These are phyloP conservation scores for Centruroides vittatus DNA, from an alignment of 1,140 invertebrate species.

Conservation along the genomic window DNA sequence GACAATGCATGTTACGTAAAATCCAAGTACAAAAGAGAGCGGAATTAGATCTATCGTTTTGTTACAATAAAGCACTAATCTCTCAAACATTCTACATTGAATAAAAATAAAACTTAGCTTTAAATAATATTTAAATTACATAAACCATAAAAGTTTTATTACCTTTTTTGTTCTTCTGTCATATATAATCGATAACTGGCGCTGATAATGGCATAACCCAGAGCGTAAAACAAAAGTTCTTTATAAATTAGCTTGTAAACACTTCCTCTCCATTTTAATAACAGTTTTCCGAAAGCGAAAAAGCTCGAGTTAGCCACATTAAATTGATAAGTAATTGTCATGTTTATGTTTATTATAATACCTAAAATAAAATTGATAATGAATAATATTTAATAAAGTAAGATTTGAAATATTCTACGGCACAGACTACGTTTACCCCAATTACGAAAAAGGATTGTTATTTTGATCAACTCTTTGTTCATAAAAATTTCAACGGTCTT, in stretches of 20 bases:
- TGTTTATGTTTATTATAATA: background rate
- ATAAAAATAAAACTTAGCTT: no score
- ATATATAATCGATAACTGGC: constrained; percentile 19
- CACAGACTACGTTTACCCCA: no score
- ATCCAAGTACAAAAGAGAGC: constrained; percentile 71
- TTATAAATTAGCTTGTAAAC: constrained; percentile 24
- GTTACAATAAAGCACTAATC: constrained; percentile 59
- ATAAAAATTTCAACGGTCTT: no score
- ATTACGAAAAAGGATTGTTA: no score
- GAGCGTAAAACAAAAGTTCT: constrained; percentile 21
- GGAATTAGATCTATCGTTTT: constrained; percentile 63
- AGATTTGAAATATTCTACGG: no score
- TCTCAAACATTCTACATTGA: constrained; percentile 47
- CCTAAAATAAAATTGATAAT: no score
- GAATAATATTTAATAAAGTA: no score
- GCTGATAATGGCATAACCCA: constrained; percentile 17
- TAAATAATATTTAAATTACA: no score
- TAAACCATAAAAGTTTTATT: background rate
- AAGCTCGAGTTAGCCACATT: constrained; percentile 22
- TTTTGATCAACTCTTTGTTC: no score
- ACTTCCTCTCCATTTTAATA: constrained; percentile 23
- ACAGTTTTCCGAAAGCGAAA: constrained; percentile 22
- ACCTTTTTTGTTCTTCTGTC: constrained; percentile 18
- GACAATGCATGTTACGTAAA: constrained; percentile 87
- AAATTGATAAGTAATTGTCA: constrained; percentile 26